A percentile compares a stretch with the other conserved stretches of the same genome.
Evolutionary conservation across 2,113 vertebrate genomes (phyloP).

Genomic region (Pelodiscus sinensis): DNA sequence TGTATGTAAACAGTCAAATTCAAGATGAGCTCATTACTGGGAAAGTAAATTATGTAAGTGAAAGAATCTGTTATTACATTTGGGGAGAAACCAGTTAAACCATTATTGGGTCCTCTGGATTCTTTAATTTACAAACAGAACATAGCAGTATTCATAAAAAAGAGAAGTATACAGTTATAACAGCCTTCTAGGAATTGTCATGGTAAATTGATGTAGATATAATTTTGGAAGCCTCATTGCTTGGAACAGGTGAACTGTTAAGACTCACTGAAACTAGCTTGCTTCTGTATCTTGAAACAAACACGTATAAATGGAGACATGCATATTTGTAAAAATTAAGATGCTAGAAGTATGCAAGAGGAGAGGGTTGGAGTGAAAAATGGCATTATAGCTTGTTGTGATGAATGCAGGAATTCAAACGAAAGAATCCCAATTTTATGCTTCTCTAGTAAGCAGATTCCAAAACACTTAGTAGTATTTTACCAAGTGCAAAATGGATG

Average conservation of each 20-base stretch:
- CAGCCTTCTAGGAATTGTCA: not conserved
- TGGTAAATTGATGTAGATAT: not conserved
- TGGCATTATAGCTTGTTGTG: not conserved
- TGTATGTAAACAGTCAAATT: constrained; percentile 26
- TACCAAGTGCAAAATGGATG: constrained; percentile 30
- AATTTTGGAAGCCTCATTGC: not conserved
- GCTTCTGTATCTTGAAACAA: not conserved
- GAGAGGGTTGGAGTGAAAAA: not conserved
- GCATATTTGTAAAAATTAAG: not conserved
- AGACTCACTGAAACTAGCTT: not conserved
- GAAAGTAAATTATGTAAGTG: constrained; percentile 7
- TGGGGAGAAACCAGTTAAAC: not conserved
- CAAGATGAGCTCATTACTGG: constrained; percentile 28
- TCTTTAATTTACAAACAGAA: not conserved
- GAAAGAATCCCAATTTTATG: not conserved
- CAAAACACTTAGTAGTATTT: not conserved
- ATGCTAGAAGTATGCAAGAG: not conserved
- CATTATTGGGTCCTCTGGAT: constrained; percentile 10
- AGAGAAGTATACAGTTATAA: not conserved
- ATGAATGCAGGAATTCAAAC: not conserved
- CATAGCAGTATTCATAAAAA: not conserved
- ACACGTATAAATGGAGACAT: not conserved
- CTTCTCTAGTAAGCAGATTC: constrained; percentile 21
- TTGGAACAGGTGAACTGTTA: not conserved
- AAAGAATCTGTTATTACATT: not conserved